These are phyloP conservation scores for Lysiphlebus fabarum DNA, from an alignment of 1,140 invertebrate genomes.

Conservation along the genomic window DNA sequence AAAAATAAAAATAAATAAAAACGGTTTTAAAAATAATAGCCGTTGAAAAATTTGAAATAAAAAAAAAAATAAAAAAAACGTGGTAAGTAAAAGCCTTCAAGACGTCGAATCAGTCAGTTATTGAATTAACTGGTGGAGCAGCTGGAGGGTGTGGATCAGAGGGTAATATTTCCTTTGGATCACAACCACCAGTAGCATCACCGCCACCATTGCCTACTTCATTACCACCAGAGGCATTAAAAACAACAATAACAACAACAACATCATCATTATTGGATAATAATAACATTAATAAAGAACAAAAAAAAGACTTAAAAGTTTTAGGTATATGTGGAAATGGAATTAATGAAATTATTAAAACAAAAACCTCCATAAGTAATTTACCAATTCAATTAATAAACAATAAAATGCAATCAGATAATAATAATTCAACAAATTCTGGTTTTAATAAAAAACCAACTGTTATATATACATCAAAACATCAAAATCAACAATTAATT, in stretches of 20 bases:
- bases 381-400: neutral
- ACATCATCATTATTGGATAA: too few relatives aligned
- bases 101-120: slow-evolving; percentile 53
- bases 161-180: slow-evolving; percentile 42
- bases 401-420: neutral
- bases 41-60: neutral
- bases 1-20: neutral
- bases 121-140: slow-evolving; percentile 49
- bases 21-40: too few relatives aligned
- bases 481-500: neutral
- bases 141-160: slow-evolving; percentile 35
- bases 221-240: slow-evolving; percentile 4
- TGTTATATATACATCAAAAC: neutral
- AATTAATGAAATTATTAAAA: neutral
- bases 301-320: neutral
- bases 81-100: slow-evolving; percentile 45
- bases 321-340: slow-evolving; percentile 1
- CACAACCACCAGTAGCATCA: slow-evolving; percentile 26
- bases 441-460: slow-evolving; percentile 1
- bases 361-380: neutral
- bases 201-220: slow-evolving; percentile 12
- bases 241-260: slow-evolving; percentile 9
- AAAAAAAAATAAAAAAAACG: too few relatives aligned
- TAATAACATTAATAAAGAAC: slow-evolving; percentile 3
- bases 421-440: neutral